A percentile compares a stretch with the other conserved stretches of the same genome.
phyloP scores from a whole-genome alignment of 2,797 vertebrate species.

The Pseudomugil gertrudae region DNA sequence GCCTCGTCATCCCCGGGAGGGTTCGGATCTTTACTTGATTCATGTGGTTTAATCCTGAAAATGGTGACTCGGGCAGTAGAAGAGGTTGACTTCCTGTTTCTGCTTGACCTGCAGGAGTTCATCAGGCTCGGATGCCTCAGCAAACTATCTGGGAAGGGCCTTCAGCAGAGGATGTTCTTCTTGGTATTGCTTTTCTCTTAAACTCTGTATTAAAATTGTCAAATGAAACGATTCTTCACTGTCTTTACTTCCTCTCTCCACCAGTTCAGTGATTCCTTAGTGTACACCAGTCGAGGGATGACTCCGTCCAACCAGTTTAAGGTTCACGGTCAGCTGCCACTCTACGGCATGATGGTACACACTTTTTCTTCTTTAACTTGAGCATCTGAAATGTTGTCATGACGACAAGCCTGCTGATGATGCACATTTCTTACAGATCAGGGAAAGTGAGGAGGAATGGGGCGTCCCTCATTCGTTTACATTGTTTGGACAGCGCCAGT shows the following conservation, averaged over 20 bases:
- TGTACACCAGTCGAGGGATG: constrained; percentile 95
- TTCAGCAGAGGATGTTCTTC: constrained; percentile 99
- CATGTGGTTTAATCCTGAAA: neutral
- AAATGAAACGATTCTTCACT: neutral
- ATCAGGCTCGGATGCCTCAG: constrained; percentile 95
- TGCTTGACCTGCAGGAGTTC: constrained; percentile 86
- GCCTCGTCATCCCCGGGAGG: constrained; percentile 87
- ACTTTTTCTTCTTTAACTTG: neutral
- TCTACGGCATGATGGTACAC: constrained; percentile 93
- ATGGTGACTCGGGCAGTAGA: neutral
- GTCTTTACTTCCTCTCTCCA: neutral
- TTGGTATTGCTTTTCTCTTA: constrained; percentile 81
- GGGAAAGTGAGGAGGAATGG: constrained; percentile 96
- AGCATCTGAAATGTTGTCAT: neutral
- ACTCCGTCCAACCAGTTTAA: constrained; percentile 95
- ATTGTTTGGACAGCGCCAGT: constrained; percentile 89
- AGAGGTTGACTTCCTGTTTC: constrained; percentile 2
- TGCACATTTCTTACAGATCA: constrained; percentile 79
- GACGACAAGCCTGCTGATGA: neutral
- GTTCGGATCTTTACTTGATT: constrained; percentile 66
- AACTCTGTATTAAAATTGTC: neutral
- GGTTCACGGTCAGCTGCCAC: constrained; percentile 91
- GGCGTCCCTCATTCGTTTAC: constrained; percentile 94
- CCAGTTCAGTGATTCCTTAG: constrained; percentile 92
- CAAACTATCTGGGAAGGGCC: constrained; percentile 95